These are phyloP conservation scores for Holacanthella duospinosa DNA, from an alignment of 2,888 invertebrate species.

Conservation along the genomic window DNA sequence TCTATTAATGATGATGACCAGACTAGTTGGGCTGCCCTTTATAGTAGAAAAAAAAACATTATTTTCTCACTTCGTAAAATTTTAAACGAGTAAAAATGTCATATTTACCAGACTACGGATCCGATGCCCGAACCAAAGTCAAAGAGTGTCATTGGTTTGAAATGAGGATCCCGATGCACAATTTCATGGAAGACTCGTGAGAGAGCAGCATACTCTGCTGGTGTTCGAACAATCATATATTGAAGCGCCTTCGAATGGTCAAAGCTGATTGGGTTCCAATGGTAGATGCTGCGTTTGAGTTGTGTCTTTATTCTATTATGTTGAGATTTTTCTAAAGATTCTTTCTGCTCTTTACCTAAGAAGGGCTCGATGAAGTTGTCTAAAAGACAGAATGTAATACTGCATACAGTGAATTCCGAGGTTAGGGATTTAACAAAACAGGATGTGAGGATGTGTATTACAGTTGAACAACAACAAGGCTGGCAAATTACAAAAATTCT, in stretches of 20 bases:
- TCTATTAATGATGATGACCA: slow-evolving; percentile 67
- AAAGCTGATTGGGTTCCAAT: slow-evolving; percentile 65
- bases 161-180: slow-evolving; percentile 51
- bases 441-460: no score
- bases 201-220: slow-evolving; percentile 65
- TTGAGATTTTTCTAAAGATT: slow-evolving; percentile 45
- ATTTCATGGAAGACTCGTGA: slow-evolving; percentile 65
- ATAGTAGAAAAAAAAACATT: neutral
- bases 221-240: slow-evolving; percentile 60
- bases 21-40: slow-evolving; percentile 58
- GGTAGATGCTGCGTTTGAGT: slow-evolving; percentile 54
- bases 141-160: slow-evolving; percentile 64
- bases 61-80: neutral
- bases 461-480: no score
- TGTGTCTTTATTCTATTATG: slow-evolving; percentile 49
- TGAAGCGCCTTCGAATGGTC: slow-evolving; percentile 54
- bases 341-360: slow-evolving; percentile 31
- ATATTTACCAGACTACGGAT: slow-evolving; percentile 60
- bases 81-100: slow-evolving; percentile 6
- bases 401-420: no score
- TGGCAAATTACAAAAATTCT: no score
- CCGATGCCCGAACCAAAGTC: slow-evolving; percentile 90
- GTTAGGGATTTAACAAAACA: no score
- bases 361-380: slow-evolving; percentile 31
- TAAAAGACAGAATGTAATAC: slow-evolving; percentile 21